Base-by-base conservation (phyloP, 2,888 invertebrate genomes). In the Archips crataeganus region DNA sequence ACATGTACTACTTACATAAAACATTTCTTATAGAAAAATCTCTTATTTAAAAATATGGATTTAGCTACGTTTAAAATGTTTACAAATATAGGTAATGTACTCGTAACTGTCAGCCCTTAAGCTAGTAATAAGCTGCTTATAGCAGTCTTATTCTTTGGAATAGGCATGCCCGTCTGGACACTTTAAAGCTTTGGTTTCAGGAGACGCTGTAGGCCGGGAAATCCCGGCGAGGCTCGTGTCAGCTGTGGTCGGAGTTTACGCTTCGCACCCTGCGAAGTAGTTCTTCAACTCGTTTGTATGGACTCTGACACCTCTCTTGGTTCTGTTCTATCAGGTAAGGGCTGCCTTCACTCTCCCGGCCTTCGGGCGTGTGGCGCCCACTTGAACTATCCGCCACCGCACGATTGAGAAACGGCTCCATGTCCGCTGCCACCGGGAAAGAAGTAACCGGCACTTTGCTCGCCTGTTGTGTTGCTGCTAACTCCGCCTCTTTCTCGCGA, bases 221-320 rank as follows among this genome's bases (percentile, higher is more conserved):
- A 2, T 82, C 85, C 89, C 93, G 93, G 92, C 89, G 82, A n/a
- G 89, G 81, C 79, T 93, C 92, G 69, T 90, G 94, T 94, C 94
- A 94, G 92, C 94, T 94, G 76, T 90, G 86, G n/a, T 93, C 93
- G 0, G 87, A 87, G 60, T 88, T 90, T 32, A 86, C 93, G 70
- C 91, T 93, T 63, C 91, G 88, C 9, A 94, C 94, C 75, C 93
- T 84, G 34, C 94, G 82, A 15, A 94, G 89, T 71, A 94, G 81
- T 75, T 93, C 92, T 77, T 94, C 94, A 0, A 94, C 93, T 72
- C 87, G 87, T 79, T 85, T 92, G 72, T 92, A 94, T 0, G 94
- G 93, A 78, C 94, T 94, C 79, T 94, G 93, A 77, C 91, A 90
- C 74, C 82, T 80, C 34, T 90, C 90, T 64, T 88, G 85, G 63